A percentile compares a stretch with the other conserved stretches of the same genome.
Evolutionary conservation across 2,888 invertebrate genomes (phyloP).

Genomic region (Matsumyia berberina): DNA sequence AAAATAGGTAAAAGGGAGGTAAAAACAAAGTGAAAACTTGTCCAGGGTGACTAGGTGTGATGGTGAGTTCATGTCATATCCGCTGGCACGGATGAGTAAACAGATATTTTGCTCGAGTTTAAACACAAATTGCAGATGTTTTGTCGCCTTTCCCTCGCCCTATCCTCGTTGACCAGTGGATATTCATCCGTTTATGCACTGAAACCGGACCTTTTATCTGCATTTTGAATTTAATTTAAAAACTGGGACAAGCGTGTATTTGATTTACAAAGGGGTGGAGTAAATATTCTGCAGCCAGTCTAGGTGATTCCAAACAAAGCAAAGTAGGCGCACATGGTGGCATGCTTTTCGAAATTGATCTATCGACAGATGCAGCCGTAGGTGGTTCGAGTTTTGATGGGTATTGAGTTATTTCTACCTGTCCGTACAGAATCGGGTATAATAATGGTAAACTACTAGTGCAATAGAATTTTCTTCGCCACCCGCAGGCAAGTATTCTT

Average conservation of each 20-base stretch:
- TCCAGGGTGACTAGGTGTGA: background rate
- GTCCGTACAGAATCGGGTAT: too few relatives aligned
- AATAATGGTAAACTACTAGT: too few relatives aligned
- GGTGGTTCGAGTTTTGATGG: too few relatives aligned
- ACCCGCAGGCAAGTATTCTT: too few relatives aligned
- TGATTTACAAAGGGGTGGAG: background rate
- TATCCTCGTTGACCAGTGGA: background rate
- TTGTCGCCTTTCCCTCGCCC: slow-evolving; percentile 31
- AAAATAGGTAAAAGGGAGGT: too few relatives aligned
- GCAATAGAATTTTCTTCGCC: too few relatives aligned
- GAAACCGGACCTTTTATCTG: slow-evolving; percentile 15
- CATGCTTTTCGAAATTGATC: background rate
- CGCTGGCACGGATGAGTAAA: background rate
- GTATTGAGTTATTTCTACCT: too few relatives aligned
- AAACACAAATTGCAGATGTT: slow-evolving; percentile 40
- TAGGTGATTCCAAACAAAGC: too few relatives aligned
- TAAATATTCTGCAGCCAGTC: too few relatives aligned
- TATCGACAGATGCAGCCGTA: too few relatives aligned
- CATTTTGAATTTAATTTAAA: slow-evolving; percentile 2
- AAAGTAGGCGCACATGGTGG: too few relatives aligned
- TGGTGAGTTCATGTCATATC: too few relatives aligned
- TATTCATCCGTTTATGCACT: background rate
- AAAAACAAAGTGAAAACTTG: slow-evolving; percentile 8
- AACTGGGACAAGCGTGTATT: background rate
- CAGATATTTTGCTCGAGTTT: slow-evolving; percentile 10